phyloP scores from a whole-genome alignment of 2,113 vertebrate genomes.

The Callorhinus ursinus region DNA sequence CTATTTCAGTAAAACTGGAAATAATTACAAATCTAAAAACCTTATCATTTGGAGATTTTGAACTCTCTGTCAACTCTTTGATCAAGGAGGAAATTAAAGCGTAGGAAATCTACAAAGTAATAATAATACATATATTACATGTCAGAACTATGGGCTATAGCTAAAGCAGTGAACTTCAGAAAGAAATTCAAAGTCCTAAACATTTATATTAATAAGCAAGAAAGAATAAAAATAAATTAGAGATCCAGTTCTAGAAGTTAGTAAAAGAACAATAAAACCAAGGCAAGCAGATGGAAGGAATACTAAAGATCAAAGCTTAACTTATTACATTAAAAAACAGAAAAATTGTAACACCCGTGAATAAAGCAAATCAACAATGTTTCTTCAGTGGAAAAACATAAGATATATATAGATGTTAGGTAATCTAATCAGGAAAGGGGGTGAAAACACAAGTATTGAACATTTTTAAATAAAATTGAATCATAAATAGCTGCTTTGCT shows the following conservation, averaged over 20 bases:
- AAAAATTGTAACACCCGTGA: background rate
- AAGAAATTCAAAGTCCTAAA: constrained; percentile 18
- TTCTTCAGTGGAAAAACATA: background rate
- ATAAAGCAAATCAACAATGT: background rate
- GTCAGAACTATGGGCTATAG: background rate
- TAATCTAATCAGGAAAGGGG: background rate
- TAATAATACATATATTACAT: background rate
- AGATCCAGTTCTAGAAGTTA: background rate
- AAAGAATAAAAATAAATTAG: constrained; percentile 13
- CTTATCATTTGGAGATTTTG: background rate
- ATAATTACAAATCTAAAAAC: constrained; percentile 14
- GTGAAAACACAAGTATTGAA: background rate
- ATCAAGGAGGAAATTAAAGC: constrained; percentile 20
- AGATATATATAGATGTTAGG: background rate
- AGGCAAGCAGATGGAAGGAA: background rate
- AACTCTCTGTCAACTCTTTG: background rate
- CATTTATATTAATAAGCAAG: background rate
- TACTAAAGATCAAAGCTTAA: background rate
- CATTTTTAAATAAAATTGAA: background rate
- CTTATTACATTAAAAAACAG: background rate
- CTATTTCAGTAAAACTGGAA: background rate
- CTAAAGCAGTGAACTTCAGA: background rate
- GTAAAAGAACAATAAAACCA: background rate
- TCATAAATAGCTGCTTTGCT: background rate
- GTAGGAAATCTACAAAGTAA: background rate